Evolutionary conservation across 2,797 vertebrate species (phyloP).

Genomic region (Pterois miles): DNA sequence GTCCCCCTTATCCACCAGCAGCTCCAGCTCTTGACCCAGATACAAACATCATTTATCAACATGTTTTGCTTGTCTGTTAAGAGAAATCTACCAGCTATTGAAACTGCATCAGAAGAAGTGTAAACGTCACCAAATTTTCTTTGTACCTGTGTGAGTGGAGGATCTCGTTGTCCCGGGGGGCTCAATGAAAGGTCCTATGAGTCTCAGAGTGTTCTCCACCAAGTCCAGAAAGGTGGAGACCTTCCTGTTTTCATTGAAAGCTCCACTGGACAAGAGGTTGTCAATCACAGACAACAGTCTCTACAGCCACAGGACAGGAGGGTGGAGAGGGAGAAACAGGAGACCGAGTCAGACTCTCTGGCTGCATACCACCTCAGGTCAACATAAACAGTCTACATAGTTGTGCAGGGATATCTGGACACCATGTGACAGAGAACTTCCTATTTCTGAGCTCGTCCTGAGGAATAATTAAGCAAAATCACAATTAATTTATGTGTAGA

Average conservation of each 20-base stretch:
- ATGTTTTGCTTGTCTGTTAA: background rate
- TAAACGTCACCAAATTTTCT: background rate
- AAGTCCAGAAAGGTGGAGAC: constrained; percentile 69
- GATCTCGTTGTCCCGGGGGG: background rate
- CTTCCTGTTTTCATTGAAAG: constrained; percentile 45
- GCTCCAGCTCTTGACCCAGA: constrained; percentile 66
- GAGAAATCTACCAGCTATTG: background rate
- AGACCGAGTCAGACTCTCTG: constrained; percentile 29
- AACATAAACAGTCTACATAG: constrained; percentile 47
- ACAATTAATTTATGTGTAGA: background rate
- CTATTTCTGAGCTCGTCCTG: constrained; percentile 5
- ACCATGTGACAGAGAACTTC: constrained; percentile 21
- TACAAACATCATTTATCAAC: constrained; percentile 15
- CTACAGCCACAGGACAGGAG: constrained; percentile 54
- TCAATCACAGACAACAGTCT: constrained; percentile 63
- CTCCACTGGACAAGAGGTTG: constrained; percentile 32
- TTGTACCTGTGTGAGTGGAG: constrained; percentile 58
- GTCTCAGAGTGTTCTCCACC: constrained; percentile 63
- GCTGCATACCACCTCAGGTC: constrained; percentile 35
- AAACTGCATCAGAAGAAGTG: background rate
- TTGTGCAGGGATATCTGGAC: constrained; percentile 19
- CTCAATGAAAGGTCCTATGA: constrained; percentile 53
- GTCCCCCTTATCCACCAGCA: constrained; percentile 46
- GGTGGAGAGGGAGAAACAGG: constrained; percentile 19
- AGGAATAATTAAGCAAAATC: background rate